Evolutionary conservation across 2,888 invertebrate genomes (phyloP).

Genomic region (Cataglyphis rosenhaueri): DNA sequence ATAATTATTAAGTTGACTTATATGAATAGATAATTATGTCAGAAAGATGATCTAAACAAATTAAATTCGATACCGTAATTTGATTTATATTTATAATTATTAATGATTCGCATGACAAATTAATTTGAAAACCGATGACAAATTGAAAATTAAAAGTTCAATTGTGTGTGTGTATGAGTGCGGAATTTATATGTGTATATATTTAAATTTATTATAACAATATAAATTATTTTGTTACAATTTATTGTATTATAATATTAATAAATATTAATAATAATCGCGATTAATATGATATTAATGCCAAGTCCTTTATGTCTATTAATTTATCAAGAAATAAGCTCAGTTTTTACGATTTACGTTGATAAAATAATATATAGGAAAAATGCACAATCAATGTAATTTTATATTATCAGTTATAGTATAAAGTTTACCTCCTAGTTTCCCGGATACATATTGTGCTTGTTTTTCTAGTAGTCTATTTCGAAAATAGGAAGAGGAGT

Average conservation of each 20-base stretch:
- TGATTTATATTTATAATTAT: neutral
- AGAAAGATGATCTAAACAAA: neutral
- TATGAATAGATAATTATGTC: neutral
- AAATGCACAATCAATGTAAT: neutral
- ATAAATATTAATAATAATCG: neutral
- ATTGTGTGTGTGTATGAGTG: neutral
- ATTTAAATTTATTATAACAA: neutral
- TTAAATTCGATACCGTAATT: neutral
- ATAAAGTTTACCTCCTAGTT: slow-evolving; percentile 5
- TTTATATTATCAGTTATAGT: neutral
- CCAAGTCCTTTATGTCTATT: neutral
- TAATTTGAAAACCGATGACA: neutral
- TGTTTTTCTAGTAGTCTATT: neutral
- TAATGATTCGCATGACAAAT: neutral
- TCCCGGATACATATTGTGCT: neutral
- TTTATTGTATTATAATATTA: too few relatives aligned
- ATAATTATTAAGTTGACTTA: neutral
- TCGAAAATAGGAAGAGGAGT: slow-evolving; percentile 7
- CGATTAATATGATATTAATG: neutral
- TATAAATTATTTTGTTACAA: neutral
- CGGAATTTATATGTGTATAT: neutral
- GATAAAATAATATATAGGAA: neutral
- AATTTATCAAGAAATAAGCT: neutral
- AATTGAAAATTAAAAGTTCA: neutral
- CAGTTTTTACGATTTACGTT: neutral